Evolutionary conservation across 2,888 invertebrate species (phyloP), one percentile per base, ranked within the genome.

Genomic region (Mimas tiliae): DNA sequence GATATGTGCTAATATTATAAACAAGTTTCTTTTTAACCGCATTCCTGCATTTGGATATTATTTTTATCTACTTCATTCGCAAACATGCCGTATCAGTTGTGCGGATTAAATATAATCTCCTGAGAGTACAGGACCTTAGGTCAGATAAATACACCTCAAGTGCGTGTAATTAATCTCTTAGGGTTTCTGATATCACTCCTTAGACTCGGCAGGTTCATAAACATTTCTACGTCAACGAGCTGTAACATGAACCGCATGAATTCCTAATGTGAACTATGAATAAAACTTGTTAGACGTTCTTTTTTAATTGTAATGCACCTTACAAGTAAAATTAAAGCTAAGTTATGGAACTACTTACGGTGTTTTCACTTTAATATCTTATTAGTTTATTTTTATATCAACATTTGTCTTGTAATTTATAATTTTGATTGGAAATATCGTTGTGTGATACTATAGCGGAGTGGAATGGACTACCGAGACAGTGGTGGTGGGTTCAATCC

Each of bases 101-200:
- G 58, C 12, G 58, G 58, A 58, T 58, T 58, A 58, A 58, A 58
- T 58, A 58, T 58, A 58, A 58, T 58, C 58, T 58, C 38, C 58
- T 11, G n/a, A 53, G 53, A 33, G 34, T 53, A 53, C 33, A 33
- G 19, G 58, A 58, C 42, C 58, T 58, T 21, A 42, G 58, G 58
- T 58, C 58, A 58, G 58, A 58, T 58, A 58, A 58, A 58, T 58
- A 58, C 38, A 38, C 58, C 19, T 42, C 58, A 58, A 58, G 58
- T 58, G 58, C 42, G 19, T 58, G 58, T 58, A 58, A 58, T 58
- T 58, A 58, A 58, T 58, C 58, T 58, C 38, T 58, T 42, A 38
- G 16, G 38, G 58, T 58, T 58, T 58, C 58, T 58, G 38, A 58
- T 58, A 58, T 58, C 58, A 58, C 19, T 53, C 34, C 53, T 42